These are phyloP conservation scores for Pardosa pseudoannulata DNA, from an alignment of 2,888 invertebrate genomes.

Conservation along the genomic window DNA sequence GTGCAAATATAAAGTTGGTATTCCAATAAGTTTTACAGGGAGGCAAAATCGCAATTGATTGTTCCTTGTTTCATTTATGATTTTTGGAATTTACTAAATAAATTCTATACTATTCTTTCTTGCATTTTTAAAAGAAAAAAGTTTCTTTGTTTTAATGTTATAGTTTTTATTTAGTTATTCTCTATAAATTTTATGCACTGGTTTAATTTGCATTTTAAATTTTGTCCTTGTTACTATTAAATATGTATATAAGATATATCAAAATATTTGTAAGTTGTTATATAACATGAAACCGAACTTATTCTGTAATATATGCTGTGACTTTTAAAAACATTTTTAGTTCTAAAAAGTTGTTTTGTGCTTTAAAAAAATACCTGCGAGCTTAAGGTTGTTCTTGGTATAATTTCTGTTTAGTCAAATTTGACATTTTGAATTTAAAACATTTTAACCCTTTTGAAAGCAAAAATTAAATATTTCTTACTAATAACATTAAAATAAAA, in stretches of 20 bases:
- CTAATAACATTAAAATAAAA: no score
- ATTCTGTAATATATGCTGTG: not conserved
- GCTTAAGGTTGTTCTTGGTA: conserved; percentile 42
- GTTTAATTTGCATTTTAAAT: not conserved
- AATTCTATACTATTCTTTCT: no score
- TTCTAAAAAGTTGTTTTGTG: not conserved
- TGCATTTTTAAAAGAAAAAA: no score
- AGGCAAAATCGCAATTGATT: no score
- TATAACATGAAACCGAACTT: conserved; percentile 5
- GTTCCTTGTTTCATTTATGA: no score
- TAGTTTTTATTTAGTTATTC: not conserved
- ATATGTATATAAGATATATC: not conserved
- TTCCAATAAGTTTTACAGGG: no score
- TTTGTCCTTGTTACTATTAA: not conserved
- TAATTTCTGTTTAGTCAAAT: not conserved
- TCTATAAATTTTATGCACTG: conserved; percentile 7
- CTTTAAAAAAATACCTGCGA: conserved; percentile 36
- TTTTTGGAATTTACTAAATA: no score
- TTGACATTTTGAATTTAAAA: not conserved
- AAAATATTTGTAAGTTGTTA: conserved; percentile 15
- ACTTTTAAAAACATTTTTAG: not conserved
- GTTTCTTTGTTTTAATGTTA: no score
- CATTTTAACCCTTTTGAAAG: not conserved
- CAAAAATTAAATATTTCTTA: no score
- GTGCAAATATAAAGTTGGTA: no score